A percentile compares a stretch with the other conserved stretches of the same genome.
phyloP scores from a whole-genome alignment of 2,888 invertebrate genomes.

The Cremastinae sp. region DNA sequence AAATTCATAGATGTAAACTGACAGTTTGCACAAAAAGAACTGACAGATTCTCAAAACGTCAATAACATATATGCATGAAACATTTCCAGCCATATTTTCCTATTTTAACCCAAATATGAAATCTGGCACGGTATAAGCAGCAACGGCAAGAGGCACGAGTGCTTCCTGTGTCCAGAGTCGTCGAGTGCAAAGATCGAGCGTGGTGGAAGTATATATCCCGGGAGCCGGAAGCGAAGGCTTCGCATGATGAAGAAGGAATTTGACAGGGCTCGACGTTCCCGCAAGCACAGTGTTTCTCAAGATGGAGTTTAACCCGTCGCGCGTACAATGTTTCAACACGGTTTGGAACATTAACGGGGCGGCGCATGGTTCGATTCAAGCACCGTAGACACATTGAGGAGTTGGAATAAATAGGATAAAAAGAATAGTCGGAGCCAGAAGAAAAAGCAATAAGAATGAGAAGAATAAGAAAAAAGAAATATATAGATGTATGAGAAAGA shows the following conservation, averaged over 20 bases:
- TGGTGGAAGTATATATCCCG: background rate
- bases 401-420: conserved; percentile 1
- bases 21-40: too few relatives aligned
- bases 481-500: conserved; percentile 33
- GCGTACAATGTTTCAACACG: conserved; percentile 3
- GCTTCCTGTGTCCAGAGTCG: background rate
- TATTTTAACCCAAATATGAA: too few relatives aligned
- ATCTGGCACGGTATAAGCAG: background rate
- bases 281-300: conserved; percentile 19
- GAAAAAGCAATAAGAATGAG: conserved; percentile 27
- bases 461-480: conserved; percentile 10
- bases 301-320: conserved; percentile 18
- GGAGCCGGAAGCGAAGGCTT: background rate
- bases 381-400: conserved; percentile 31
- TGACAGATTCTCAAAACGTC: too few relatives aligned
- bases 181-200: background rate
- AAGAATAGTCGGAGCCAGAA: too few relatives aligned
- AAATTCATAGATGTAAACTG: too few relatives aligned
- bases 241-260: conserved; percentile 17
- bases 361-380: conserved; percentile 18
- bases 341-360: background rate
- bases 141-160: background rate
- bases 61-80: too few relatives aligned
- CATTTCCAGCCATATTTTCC: too few relatives aligned
- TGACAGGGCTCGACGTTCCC: background rate